Evolutionary conservation across 2,888 invertebrate genomes (phyloP).

Genomic region (Gibbula magus): DNA sequence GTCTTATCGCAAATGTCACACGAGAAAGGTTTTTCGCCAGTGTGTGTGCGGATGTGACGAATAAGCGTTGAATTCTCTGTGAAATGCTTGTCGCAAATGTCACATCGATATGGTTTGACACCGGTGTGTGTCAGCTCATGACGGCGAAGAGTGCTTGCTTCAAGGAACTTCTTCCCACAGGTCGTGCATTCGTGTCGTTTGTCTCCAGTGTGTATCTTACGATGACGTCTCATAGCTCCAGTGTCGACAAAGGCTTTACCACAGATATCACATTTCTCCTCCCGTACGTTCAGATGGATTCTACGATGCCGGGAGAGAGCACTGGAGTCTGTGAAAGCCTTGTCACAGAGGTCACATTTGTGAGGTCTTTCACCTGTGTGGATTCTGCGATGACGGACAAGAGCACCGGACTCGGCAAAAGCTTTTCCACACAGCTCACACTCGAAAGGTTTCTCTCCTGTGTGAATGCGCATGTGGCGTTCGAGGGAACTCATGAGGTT

Average conservation of each 20-base stretch:
- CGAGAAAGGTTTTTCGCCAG: constrained; percentile 23
- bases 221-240: constrained; percentile 8
- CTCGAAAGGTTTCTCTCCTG: too few species aligned
- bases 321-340: neutral
- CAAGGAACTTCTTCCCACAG: constrained; percentile 21
- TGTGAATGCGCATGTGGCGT: too few species aligned
- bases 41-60: constrained; percentile 20
- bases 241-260: constrained; percentile 8
- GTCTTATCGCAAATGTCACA: constrained; percentile 22
- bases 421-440: too few species aligned
- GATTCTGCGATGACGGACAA: too few species aligned
- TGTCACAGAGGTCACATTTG: neutral
- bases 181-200: constrained; percentile 16
- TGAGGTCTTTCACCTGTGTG: too few species aligned
- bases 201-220: constrained; percentile 3
- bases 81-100: constrained; percentile 15
- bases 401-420: too few species aligned
- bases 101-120: constrained; percentile 15
- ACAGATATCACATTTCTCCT: constrained; percentile 14
- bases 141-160: constrained; percentile 4
- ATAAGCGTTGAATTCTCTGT: constrained; percentile 3
- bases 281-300: constrained; percentile 2
- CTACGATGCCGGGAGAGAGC: constrained; percentile 4
- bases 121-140: constrained; percentile 14
- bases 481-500: too few species aligned